Conservation (phyloP, 2,797 vertebrate species). For the Delichon dasypus region DNA sequence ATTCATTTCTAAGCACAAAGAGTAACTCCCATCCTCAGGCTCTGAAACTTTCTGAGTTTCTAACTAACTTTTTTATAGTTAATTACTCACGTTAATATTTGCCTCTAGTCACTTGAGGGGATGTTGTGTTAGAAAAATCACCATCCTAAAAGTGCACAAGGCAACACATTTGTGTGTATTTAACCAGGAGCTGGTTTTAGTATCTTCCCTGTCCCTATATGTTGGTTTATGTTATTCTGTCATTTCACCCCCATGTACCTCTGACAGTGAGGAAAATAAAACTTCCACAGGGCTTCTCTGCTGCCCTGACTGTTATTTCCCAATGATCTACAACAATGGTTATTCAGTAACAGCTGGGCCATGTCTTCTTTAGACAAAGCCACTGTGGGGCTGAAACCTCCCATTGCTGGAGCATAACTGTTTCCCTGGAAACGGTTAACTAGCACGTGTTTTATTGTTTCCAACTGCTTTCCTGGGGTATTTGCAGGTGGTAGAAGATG, state of each 20-base stretch:
- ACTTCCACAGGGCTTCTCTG: slow-evolving; percentile 57
- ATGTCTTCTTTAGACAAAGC: slow-evolving; percentile 79
- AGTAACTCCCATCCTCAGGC: neutral
- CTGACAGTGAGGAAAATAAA: slow-evolving; percentile 17
- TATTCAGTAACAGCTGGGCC: slow-evolving; percentile 81
- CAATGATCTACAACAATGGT: slow-evolving; percentile 78
- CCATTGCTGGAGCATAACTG: slow-evolving; percentile 80
- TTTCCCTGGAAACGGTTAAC: slow-evolving; percentile 87
- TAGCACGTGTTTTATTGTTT: slow-evolving; percentile 91
- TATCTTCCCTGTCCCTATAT: neutral
- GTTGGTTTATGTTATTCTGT: neutral
- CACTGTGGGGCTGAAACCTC: slow-evolving; percentile 76
- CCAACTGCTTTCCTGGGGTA: slow-evolving; percentile 83
- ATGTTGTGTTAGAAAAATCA: neutral
- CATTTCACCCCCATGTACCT: neutral
- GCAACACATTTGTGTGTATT: neutral
- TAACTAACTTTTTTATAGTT: neutral
- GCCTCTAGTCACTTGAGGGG: neutral
- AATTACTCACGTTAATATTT: neutral
- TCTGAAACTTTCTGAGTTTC: neutral
- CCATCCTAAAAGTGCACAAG: neutral
- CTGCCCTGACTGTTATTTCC: slow-evolving; percentile 73
- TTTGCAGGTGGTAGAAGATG: slow-evolving; percentile 79
- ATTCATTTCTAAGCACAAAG: neutral
- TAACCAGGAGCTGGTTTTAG: neutral